Conservation (phyloP, 1,140 invertebrate genomes). For the Ganaspis sp. region DNA sequence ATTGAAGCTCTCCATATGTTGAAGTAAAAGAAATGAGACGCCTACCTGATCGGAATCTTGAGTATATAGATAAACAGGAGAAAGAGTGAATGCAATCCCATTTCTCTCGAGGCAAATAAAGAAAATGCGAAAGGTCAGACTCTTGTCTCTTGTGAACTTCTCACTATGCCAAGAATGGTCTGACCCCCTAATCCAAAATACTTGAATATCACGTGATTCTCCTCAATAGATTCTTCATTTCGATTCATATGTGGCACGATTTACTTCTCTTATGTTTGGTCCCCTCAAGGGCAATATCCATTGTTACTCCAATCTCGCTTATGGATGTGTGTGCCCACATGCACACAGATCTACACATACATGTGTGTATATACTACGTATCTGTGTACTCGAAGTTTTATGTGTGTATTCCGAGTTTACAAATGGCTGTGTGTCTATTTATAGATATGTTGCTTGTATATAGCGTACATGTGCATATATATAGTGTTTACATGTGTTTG, state of each 20-base stretch:
- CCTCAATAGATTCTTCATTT: not conserved
- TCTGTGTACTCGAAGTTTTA: too few relatives aligned
- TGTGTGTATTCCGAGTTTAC: too few relatives aligned
- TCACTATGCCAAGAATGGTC: not conserved
- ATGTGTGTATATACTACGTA: too few relatives aligned
- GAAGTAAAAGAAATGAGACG: not conserved
- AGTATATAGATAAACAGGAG: not conserved
- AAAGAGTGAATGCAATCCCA: not conserved
- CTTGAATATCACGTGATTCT: not conserved
- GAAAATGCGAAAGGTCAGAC: not conserved
- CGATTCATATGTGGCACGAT: not conserved
- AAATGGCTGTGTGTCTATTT: too few relatives aligned
- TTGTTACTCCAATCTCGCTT: too few relatives aligned
- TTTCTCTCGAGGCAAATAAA: constrained; percentile 5
- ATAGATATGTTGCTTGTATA: too few relatives aligned
- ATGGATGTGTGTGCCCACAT: too few relatives aligned
- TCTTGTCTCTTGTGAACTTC: not conserved
- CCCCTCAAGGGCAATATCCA: not conserved
- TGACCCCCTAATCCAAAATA: not conserved
- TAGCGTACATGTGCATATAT: too few relatives aligned
- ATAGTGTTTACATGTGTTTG: too few relatives aligned
- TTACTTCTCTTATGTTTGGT: not conserved
- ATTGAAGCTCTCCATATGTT: not conserved
- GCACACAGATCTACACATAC: not conserved
- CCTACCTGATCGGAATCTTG: not conserved